Conservation (phyloP, 2,113 vertebrate species). For the Mohoua ochrocephala region DNA sequence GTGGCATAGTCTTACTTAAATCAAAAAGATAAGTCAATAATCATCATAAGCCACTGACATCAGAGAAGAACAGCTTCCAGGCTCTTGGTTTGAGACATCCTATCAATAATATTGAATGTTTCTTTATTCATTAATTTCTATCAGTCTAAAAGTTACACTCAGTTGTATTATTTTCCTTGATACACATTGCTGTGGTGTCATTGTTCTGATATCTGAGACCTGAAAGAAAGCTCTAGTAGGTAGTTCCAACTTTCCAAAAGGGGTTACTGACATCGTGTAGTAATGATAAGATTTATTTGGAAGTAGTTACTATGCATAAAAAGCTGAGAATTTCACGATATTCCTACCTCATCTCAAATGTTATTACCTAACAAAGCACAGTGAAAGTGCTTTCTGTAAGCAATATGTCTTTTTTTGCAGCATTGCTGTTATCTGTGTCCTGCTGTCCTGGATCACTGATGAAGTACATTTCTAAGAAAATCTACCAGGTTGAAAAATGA, state of each 20-base stretch:
- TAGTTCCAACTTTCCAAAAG: not conserved
- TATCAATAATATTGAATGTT: not conserved
- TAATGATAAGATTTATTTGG: not conserved
- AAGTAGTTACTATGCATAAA: not conserved
- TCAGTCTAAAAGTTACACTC: not conserved
- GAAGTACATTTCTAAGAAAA: not conserved
- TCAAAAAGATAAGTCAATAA: slow-evolving; percentile 18
- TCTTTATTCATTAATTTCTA: not conserved
- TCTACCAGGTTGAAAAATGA: not conserved
- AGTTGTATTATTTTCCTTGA: not conserved
- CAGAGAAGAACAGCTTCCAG: not conserved
- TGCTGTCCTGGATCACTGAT: not conserved
- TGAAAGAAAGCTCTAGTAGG: not conserved
- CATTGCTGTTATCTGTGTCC: not conserved
- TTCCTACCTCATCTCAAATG: not conserved
- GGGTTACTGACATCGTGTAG: not conserved
- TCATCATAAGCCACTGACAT: not conserved
- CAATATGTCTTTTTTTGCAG: not conserved
- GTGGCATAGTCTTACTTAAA: not conserved
- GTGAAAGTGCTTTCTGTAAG: not conserved
- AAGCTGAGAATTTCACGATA: not conserved
- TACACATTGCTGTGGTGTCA: not conserved
- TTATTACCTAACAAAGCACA: not conserved
- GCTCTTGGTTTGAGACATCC: not conserved
- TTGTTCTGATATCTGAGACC: not conserved